Base-by-base conservation (phyloP, 2,113 vertebrate genomes). In the Chloropsis cyanopogon region DNA sequence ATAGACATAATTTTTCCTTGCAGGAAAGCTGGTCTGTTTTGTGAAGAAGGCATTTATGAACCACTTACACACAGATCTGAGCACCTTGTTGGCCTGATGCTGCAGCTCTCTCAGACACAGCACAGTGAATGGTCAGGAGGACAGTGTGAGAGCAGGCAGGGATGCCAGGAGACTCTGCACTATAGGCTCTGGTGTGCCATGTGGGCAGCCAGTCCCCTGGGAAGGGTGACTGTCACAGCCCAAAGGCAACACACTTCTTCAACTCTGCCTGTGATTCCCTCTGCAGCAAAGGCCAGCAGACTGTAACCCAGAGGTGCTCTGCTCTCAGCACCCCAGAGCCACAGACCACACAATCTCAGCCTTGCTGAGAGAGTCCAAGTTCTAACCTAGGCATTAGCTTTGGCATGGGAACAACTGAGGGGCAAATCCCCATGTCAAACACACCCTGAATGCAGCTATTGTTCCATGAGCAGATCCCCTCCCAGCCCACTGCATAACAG, bases 281-380 rank as follows among this genome's bases (percentile, higher is more conserved):
- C 10, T 37, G 6, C 37, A 83, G 39, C 47, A 80, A 60, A 90
- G 24, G 44, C 37, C 73, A 56, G 49, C 20, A 39, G 20, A 11
- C 2, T 22, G 49, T 28, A 33, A 86, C n/a, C 68, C 57, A 39
- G 5, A 0, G 3, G 16, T 28, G 23, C 14, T 78, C 33, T 76
- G 33, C 29, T 39, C 2, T 2, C 65, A 50, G 35, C 24, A 44
- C 6, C 35, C 0, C 0, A 73, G 33, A 6, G 17, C 19, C 23
- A 28, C 25, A 69, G 44, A n/a, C 6, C 0, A 0, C 39, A 4
- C 2, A 33, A n/a, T 7, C 16, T 35, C 35, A 52, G 49, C 15
- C 22, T 20, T 20, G 39, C 14, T 49, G 14, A 49, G 39, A 41
- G n/a, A 29, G 41, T 7, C 19, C 10, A 60, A 80, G 24, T 6